Base-by-base conservation (phyloP, 1,140 invertebrate species). In the Drosophila ercepeae region DNA sequence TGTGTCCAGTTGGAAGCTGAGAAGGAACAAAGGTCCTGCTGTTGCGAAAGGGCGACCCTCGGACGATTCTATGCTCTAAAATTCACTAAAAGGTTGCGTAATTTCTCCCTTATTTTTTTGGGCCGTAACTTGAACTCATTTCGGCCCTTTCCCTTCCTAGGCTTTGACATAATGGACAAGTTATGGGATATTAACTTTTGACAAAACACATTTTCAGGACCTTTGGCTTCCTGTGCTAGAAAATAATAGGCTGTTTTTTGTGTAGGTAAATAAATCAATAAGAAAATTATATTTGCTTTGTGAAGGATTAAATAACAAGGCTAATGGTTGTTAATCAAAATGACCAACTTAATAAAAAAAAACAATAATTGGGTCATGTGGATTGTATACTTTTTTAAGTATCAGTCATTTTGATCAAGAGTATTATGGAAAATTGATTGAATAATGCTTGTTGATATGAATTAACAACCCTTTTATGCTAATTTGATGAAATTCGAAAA, bases 81-180 rank as follows among this genome's bases (percentile, higher is more conserved):
- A 63, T 63, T 44, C 49, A 25, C 57, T 25, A 54, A 72, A 72
- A 71, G 69, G 69, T 61, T 72, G 68, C 49, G 18, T 54, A 50
- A 48, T 48, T 41, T 46, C 25, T 32, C 13, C 11, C 55, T 23
- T 51, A 4, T 54, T 18, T 5, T 68, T 72, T 78, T 82, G 72
- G 19, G 64, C 41, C 52, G 68, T 64, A 82, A 77, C 57, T 54
- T 74, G 74, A 82, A 77, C 73, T 68, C 39, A 71, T 75, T 67
- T 71, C 34, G 27, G 16, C 18, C 13, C 11, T 11, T 34, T 57
- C 5, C 36, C 27, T 19, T 23, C 29, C 21, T n/a, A 21, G 14
- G 16, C 6, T 63, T 25, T 46, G 41, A 39, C 53, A 59, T 75
- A 36, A 61, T 63, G 68, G 67, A 25, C 5, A 55, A n/a, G 41